Evolutionary conservation across 1,140 invertebrate genomes (phyloP), one percentile per base, ranked within the genome.

Genomic region (Drusus annulatus): DNA sequence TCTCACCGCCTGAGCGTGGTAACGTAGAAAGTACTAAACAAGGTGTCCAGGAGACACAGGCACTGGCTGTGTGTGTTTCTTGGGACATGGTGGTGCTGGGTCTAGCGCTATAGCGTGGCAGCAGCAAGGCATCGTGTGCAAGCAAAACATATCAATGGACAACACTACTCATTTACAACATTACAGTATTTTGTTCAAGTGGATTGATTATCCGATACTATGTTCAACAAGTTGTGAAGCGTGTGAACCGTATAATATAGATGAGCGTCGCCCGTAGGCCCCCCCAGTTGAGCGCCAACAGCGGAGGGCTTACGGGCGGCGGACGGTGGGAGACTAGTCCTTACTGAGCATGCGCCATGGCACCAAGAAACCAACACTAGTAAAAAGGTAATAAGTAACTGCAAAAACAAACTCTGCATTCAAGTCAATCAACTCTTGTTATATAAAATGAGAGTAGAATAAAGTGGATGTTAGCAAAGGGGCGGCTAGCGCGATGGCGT

Each of bases 331-430:
- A 87, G 36, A 86, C 89, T 89, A 89, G 82, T 83, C 87, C 89
- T 89, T 88, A 87, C 88, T 88, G 87, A 90, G 88, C 89, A 90
- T 90, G 89, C 89, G 89, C 89, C 88, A 89, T 89, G 89, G 89
- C 89, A 90, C 89, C 89, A 89, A 90, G 89, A 89, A 88, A 90
- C 89, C 89, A 88, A 90, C 89, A 89, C 88, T 90, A 89, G 88
- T 89, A 88, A 89, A 90, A 89, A 88, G 78, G 83, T 83, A 90
- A 28, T 28, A 28, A 28, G 25, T 28, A 28, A 28, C 25, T 28
- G 25, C 25, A 28, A 28, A 89, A 90, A 89, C 89, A 89, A 90
- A 90, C 89, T 90, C 89, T 87, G 89, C 89, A 90, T 90, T 90
- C 89, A 90, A 89, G 60, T 90, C 88, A 89, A 90, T 86, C 88